phyloP scores from a whole-genome alignment of 2,113 vertebrate species.

The Microtus richardsoni region DNA sequence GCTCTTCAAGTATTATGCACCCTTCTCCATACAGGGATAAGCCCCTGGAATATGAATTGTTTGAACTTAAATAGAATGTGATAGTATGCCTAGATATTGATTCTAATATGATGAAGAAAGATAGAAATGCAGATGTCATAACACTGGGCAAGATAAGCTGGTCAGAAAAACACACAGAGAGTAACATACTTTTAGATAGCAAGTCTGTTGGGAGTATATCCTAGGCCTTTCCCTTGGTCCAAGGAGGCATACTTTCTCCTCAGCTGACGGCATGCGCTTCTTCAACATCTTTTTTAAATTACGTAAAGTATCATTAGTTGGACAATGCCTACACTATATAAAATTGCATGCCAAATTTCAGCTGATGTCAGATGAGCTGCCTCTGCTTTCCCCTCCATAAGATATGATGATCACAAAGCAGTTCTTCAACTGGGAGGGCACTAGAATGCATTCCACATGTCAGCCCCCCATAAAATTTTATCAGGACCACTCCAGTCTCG shows the following conservation, averaged over 20 bases:
- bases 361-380: neutral
- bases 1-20: neutral
- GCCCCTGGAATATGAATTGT: neutral
- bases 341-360: slow-evolving; percentile 54
- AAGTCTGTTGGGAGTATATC: neutral
- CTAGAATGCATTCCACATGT: slow-evolving; percentile 25
- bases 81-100: neutral
- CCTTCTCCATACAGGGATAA: neutral
- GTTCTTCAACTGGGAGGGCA: slow-evolving; percentile 31
- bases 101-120: neutral
- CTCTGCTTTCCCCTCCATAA: slow-evolving; percentile 40
- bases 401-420: slow-evolving; percentile 14
- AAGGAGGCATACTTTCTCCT: slow-evolving; percentile 24
- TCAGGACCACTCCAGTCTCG: neutral
- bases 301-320: neutral
- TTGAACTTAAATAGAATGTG: neutral
- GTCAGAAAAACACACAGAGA: neutral
- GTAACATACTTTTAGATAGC: neutral
- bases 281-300: slow-evolving; percentile 53
- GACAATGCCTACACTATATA: slow-evolving; percentile 32
- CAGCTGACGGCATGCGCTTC: neutral
- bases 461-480: slow-evolving; percentile 55
- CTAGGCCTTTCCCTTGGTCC: neutral
- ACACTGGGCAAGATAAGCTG: slow-evolving; percentile 20
- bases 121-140: slow-evolving; percentile 31